Evolutionary conservation across 2,113 vertebrate genomes (phyloP), one percentile per base, ranked within the genome.

Genomic region (Raja brachyura): DNA sequence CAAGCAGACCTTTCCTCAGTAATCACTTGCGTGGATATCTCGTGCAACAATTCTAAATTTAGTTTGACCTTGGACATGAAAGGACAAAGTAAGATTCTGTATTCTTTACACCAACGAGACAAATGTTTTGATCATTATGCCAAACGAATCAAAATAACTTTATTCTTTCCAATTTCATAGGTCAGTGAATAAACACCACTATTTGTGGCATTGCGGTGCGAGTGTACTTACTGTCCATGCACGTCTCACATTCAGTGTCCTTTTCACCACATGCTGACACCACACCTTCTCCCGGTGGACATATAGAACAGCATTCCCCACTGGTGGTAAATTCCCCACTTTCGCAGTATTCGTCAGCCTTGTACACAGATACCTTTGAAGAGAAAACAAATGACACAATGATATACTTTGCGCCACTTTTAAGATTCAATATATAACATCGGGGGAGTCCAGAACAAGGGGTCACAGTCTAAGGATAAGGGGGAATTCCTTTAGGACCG

Each of bases 191-290:
- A 61, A 39, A 73, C 63, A 73, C 22, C 0, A 74, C 20, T 20
- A 10, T 73, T 54, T 5, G 48, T 54, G 66, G 66, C 5, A 54
- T 39, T 22, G 14, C 10, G 9, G 13, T 25, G 63, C 10, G 48
- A 92, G 25, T 85, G 4, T 95, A 99, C 98, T 99, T 95, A 99
- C 98, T 99, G 97, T 99, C 98, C 95, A 98, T 94, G 95, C 98
- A 99, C 94, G 97, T 97, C 93, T 96, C 93, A 0, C 98, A 99
- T 93, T 97, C 95, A 0, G 98, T 99, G 96, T 99, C 98, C 93
- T 96, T 96, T 76, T 93, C 94, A 48, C 97, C 98, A 0, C 98
- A 99, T 28, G 94, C 94, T 94, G 95, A 95, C 93, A 95, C 94
- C 93, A 99, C 96, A 0, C 98, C 98, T 93, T 99, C 98, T 0